Evolutionary conservation across 92 coral and sea anemone species (phyloP).

Genomic region (Palythoa grandis): DNA sequence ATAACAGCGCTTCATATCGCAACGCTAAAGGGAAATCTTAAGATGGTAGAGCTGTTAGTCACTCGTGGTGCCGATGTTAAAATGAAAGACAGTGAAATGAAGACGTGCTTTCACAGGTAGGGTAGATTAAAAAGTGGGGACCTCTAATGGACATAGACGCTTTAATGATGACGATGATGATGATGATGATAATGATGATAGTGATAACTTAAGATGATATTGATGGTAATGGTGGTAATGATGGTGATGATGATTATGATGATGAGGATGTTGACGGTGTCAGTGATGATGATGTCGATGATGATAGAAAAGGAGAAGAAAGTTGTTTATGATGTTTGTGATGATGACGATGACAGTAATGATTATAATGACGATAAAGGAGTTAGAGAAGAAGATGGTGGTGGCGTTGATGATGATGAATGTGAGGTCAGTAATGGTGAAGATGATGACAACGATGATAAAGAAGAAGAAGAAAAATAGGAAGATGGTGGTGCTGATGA

Average conservation of each 20-base stretch:
- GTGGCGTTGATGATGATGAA: too few relatives aligned
- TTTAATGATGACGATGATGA: not conserved
- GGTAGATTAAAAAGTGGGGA: not conserved
- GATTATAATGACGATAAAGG: too few relatives aligned
- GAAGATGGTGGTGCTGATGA: too few relatives aligned
- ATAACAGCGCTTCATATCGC: constrained; percentile 70
- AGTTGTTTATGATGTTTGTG: too few relatives aligned
- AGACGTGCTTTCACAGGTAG: constrained; percentile 73
- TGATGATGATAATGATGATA: not conserved
- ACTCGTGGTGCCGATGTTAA: constrained; percentile 59
- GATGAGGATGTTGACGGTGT: not conserved
- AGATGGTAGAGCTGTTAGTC: constrained; percentile 58
- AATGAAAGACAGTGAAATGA: constrained; percentile 60
- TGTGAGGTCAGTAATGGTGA: too few relatives aligned
- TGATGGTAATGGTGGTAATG: not conserved
- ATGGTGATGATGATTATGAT: not conserved
- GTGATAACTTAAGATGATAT: not conserved
- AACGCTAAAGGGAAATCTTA: constrained; percentile 58
- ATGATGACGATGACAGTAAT: too few relatives aligned
- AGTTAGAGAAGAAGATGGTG: too few relatives aligned
- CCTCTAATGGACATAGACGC: not conserved
- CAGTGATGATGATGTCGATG: not conserved
- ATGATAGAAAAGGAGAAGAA: too few relatives aligned
- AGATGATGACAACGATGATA: too few relatives aligned
- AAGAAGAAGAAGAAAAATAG: too few relatives aligned